Evolutionary conservation across 2,113 vertebrate species (phyloP), one percentile per base, ranked within the genome.

Genomic region (Leucopsar rothschildi): DNA sequence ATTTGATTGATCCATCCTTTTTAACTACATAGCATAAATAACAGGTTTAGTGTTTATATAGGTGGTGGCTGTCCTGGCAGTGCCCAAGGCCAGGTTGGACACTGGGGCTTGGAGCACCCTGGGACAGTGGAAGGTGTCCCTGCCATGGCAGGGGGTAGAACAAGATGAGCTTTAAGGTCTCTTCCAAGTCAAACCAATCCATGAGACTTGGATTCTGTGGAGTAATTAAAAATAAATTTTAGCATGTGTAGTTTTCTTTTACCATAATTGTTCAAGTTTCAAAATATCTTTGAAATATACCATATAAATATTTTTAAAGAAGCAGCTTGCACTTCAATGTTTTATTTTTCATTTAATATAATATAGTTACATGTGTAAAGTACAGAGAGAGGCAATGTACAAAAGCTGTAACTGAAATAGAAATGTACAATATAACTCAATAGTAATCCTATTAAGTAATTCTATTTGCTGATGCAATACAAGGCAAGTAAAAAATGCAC

Each of bases 401-500:
- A 87, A 96, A 94, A 59, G 39, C 90, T 88, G 56, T 88, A 95
- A 83, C 72, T 93, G 91, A 76, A 96, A 91, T 6, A 83, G 81
- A 95, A 95, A 66, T 88, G 71, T 70, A 80, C 75, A 83, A 39
- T 81, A 73, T 71, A 86, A 73, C 73, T 95, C 90, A 93, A 60
- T 84, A 81, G 44, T 86, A 92, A 94, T 92, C 83, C 68, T 72
- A 79, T 95, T 96, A 94, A 95, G 90, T 97, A 95, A 97, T 97
- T 96, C 33, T 89, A 85, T 96, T 98, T 96, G 86, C 88, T 95
- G 90, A 89, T 96, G 95, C 92, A 97, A 95, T 96, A 91, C 57
- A 97, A 97, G 91, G 93, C 95, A 97, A 98, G 88, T 94, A 75
- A 97, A 95, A 55, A 92, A 94, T 63, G 86, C 82, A 93, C 63